A percentile compares a stretch with the other conserved stretches of the same genome.
These are phyloP conservation scores for Agrypnia vestita DNA, from an alignment of 1,140 invertebrate species.

Conservation along the genomic window DNA sequence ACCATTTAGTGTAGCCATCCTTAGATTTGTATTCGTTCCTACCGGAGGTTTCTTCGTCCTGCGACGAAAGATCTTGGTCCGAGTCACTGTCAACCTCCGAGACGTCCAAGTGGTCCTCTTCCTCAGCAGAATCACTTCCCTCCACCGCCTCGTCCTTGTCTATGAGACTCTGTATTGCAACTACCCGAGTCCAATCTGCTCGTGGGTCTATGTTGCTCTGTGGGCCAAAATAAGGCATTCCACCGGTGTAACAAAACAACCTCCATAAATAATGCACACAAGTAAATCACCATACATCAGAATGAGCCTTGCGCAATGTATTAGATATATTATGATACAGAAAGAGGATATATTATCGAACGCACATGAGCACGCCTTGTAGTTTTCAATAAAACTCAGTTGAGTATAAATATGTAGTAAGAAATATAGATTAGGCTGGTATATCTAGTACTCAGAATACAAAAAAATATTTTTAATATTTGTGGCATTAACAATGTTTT, in stretches of 20 bases:
- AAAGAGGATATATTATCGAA: no score
- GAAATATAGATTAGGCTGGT: no score
- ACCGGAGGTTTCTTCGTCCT: slow-evolving; percentile 60
- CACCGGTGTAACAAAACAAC: slow-evolving; percentile 53
- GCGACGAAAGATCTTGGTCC: slow-evolving; percentile 65
- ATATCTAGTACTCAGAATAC: no score
- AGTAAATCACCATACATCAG: background rate
- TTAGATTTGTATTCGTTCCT: slow-evolving; percentile 66
- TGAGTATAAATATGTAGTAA: no score
- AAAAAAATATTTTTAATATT: no score
- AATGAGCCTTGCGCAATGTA: background rate
- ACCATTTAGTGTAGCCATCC: slow-evolving; percentile 61
- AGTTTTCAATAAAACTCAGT: no score
- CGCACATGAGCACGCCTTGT: no score
- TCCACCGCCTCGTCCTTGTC: slow-evolving; percentile 70
- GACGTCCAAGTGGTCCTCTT: slow-evolving; percentile 66
- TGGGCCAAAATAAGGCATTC: slow-evolving; percentile 66
- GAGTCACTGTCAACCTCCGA: slow-evolving; percentile 69
- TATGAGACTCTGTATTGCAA: slow-evolving; percentile 70
- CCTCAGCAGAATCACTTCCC: slow-evolving; percentile 67
- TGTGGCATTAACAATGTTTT: no score
- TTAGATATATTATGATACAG: no score
- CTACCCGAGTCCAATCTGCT: slow-evolving; percentile 71
- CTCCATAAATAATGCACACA: slow-evolving; percentile 1
- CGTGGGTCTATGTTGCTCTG: slow-evolving; percentile 71